Evolutionary conservation across 2,888 invertebrate species (phyloP), one percentile per base, ranked within the genome.

Genomic region (Spisula solida): DNA sequence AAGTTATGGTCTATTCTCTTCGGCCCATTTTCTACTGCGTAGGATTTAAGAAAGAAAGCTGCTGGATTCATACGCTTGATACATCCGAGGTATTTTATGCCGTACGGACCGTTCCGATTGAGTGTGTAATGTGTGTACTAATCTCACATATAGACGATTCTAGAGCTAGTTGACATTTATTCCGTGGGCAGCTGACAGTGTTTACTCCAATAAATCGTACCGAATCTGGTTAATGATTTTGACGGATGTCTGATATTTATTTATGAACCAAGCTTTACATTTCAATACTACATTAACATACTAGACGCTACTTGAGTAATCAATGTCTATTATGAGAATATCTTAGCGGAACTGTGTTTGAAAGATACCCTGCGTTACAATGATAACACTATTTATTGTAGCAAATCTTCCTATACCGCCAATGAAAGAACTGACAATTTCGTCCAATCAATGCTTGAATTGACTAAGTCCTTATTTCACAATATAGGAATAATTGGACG

Each of bases 351-450:
- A 75, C 20, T 51, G 16, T 29, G 18, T 25, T 14, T 29, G 47
- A 41, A 47, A 48, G 25, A 75, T 31, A 56, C 25, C 12, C 18
- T 83, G 83, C 4, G 83, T 29, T 18, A 29, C 31, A 51, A 8
- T 75, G 83, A 83, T 83, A 83, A 83, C 48, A 75, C 16, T 83
- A 83, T 83, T 83, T 83, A 83, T 83, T 75, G 83, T 20, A 29
- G 48, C 51, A 83, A 75, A 83, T 83, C 83, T 10, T 75, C 51
- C 75, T 75, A 75, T 83, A 83, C 31, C 47, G 29, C 75, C 48
- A 83, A 25, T n/a, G 70, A 82, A 82, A 47, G 47, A 34, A n/a
- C 70, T 0, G 51, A 51, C 70, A 75, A 75, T 83, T 83, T 31
- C 51, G 16, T 29, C 29, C 70, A 75, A 75, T 70, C 48, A 75